phyloP scores from a whole-genome alignment of 2,113 vertebrate species.

The Grantiella picta region DNA sequence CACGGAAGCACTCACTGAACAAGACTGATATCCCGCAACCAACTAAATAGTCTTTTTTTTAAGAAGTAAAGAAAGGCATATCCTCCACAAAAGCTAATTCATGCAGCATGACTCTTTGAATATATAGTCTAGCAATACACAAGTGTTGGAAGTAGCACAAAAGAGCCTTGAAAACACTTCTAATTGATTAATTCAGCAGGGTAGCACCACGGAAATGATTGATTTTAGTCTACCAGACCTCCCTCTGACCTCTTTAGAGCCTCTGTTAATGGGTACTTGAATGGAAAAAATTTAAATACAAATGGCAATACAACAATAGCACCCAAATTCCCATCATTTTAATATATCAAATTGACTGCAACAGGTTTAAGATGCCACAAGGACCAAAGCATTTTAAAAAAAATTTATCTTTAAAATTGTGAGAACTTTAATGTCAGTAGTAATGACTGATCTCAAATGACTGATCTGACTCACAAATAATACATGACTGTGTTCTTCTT shows the following conservation, averaged over 20 bases:
- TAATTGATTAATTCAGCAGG: conserved; percentile 35
- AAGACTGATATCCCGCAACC: neutral
- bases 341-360: neutral
- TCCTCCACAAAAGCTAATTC: conserved; percentile 22
- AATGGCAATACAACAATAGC: neutral
- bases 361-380: neutral
- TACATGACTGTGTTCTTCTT: neutral
- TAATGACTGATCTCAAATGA: neutral
- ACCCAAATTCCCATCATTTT: neutral
- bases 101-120: neutral
- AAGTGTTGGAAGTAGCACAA: neutral
- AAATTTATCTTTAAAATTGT: neutral
- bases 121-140: neutral
- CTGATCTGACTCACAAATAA: neutral
- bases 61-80: neutral
- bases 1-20: neutral
- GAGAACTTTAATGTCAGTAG: neutral
- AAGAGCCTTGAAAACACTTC: neutral
- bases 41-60: neutral
- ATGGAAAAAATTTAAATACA: conserved; percentile 5
- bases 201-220: conserved; percentile 14
- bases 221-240: conserved; percentile 10
- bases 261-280: neutral
- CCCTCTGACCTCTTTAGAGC: neutral
- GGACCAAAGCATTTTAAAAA: neutral